Conservation (phyloP, 2,113 vertebrate genomes). For the Trichomycterus rosablanca region DNA sequence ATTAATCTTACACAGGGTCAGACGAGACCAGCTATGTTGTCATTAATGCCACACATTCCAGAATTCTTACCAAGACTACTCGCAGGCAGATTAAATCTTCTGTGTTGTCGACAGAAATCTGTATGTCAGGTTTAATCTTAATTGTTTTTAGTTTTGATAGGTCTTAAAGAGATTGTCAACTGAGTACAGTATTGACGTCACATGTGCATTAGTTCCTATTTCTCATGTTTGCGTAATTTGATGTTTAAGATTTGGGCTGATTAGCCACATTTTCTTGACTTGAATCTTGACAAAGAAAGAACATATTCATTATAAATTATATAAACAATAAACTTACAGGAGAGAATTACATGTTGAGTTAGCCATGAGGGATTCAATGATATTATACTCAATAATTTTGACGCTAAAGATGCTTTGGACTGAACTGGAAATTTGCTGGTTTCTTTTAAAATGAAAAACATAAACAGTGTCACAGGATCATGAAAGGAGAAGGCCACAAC, state of each 20-base stretch:
- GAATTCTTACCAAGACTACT: too few species aligned
- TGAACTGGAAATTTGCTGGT: conserved; percentile 10
- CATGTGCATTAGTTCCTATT: conserved; percentile 28
- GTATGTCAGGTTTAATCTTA: conserved; percentile 32
- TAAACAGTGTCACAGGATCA: too few species aligned
- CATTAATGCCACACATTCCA: too few species aligned
- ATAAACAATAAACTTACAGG: background rate
- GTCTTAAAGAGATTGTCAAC: conserved; percentile 45
- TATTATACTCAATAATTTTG: conserved; percentile 8
- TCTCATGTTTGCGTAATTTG: conserved; percentile 33
- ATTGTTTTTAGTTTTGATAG: conserved; percentile 18
- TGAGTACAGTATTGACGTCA: conserved; percentile 34
- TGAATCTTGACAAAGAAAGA: background rate
- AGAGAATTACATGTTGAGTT: too few species aligned
- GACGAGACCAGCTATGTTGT: too few species aligned
- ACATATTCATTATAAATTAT: background rate
- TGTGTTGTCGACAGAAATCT: conserved; percentile 25
- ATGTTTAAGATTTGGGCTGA: conserved; percentile 12
- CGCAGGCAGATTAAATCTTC: too few species aligned
- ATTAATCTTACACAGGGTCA: too few species aligned
- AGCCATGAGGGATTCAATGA: background rate
- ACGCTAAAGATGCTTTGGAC: too few species aligned
- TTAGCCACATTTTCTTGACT: conserved; percentile 2
- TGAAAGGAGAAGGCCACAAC: background rate
- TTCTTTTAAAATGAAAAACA: too few species aligned